Evolutionary conservation across 2,797 vertebrate species (phyloP).

Genomic region (Corythornis leucogaster): DNA sequence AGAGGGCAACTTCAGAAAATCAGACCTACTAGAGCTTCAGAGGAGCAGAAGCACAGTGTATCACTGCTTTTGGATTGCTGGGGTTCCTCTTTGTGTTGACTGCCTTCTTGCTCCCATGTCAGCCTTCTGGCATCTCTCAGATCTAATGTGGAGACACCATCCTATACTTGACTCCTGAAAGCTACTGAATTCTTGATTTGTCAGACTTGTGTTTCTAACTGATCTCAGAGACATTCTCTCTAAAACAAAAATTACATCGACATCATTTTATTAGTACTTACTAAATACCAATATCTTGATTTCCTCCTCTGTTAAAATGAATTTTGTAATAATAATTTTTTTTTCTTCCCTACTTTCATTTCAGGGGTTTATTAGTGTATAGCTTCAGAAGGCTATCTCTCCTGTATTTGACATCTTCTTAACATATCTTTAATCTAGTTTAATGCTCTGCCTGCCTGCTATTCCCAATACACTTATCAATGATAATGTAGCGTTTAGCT

Average conservation of each 20-base stretch:
- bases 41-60: neutral
- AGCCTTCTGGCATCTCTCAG: neutral
- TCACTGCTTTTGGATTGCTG: neutral
- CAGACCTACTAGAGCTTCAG: neutral
- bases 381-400: constrained; percentile 34
- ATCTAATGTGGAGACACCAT: fast-evolving
- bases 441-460: constrained; percentile 15
- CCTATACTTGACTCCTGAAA: neutral
- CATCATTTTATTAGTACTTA: constrained; percentile 14
- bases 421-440: constrained; percentile 35
- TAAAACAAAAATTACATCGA: neutral
- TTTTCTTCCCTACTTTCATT: neutral
- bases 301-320: constrained; percentile 10
- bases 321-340: constrained; percentile 16
- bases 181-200: neutral
- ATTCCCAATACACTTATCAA: constrained; percentile 9
- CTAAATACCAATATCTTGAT: constrained; percentile 23
- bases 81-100: neutral
- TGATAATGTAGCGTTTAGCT: neutral
- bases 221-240: neutral
- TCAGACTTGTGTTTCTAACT: neutral
- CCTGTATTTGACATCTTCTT: constrained; percentile 22
- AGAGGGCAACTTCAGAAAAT: neutral
- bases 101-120: neutral
- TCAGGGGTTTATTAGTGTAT: constrained; percentile 8